Conservation (phyloP, 2,113 vertebrate genomes). For the Amphilophus citrinellus region DNA sequence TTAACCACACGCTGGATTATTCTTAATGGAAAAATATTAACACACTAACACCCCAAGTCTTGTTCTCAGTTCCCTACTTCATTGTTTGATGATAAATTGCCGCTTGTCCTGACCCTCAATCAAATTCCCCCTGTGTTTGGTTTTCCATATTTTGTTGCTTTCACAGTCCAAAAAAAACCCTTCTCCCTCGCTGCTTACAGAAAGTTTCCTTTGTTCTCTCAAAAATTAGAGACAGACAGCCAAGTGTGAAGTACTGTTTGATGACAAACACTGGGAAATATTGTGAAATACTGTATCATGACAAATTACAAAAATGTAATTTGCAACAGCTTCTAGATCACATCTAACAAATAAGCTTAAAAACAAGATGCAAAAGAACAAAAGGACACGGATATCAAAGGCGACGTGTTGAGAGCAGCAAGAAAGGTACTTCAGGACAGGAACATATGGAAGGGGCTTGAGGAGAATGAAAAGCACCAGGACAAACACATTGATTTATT, state of each 20-base stretch:
- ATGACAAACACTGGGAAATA: constrained; percentile 65
- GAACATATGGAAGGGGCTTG: constrained; percentile 35
- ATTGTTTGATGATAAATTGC: constrained; percentile 76
- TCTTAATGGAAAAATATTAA: constrained; percentile 74
- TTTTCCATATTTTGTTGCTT: constrained; percentile 56
- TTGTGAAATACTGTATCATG: constrained; percentile 53
- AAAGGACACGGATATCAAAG: constrained; percentile 42
- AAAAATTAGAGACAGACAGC: constrained; percentile 59
- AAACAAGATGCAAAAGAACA: constrained; percentile 49
- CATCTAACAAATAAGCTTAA: constrained; percentile 42
- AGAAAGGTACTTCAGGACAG: constrained; percentile 22
- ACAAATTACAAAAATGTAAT: constrained; percentile 48
- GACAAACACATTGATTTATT: constrained; percentile 82
- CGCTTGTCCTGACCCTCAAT: constrained; percentile 71
- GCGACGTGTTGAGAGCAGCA: constrained; percentile 14
- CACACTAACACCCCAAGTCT: constrained; percentile 55
- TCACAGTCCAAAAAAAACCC: constrained; percentile 47
- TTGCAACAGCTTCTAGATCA: constrained; percentile 55
- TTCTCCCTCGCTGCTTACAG: constrained; percentile 39
- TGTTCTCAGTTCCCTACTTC: constrained; percentile 62
- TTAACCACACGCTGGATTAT: constrained; percentile 60
- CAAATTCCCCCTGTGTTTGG: constrained; percentile 62
- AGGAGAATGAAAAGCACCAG: constrained; percentile 70
- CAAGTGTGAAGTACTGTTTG: constrained; percentile 63
- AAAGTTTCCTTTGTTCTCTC: constrained; percentile 60